These are phyloP conservation scores for Nanorana parkeri DNA, from an alignment of 2,113 vertebrate species.

Conservation along the genomic window DNA sequence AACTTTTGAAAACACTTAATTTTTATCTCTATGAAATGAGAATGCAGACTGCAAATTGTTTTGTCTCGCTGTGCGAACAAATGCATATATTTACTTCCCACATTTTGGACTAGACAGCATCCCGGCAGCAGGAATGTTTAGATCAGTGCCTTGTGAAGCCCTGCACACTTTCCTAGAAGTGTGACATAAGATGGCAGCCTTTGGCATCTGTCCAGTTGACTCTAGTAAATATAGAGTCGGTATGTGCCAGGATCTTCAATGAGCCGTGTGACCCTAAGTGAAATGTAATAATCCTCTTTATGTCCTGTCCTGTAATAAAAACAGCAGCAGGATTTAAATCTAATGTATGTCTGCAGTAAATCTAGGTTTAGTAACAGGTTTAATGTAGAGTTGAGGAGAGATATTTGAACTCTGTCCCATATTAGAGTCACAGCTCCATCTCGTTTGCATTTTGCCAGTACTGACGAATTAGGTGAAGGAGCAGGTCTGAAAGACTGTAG, in stretches of 20 bases:
- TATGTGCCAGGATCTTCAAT: background rate
- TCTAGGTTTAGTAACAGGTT: no score
- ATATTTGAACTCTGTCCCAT: no score
- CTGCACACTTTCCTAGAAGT: background rate
- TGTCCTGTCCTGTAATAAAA: no score
- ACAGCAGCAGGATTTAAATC: no score
- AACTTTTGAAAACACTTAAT: background rate
- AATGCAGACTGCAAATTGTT: background rate
- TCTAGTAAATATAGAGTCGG: background rate
- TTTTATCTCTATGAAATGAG: background rate
- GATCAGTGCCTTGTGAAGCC: constrained; percentile 1
- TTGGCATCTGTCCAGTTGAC: background rate
- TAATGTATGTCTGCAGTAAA: no score
- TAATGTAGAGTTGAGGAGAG: no score
- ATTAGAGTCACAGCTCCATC: no score
- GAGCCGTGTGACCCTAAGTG: background rate
- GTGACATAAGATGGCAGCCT: background rate
- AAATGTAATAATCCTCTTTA: background rate
- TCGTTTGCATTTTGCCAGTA: no score
- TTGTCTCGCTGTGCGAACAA: background rate
- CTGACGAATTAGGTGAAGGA: no score
- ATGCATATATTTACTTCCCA: background rate
- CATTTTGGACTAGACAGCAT: background rate
- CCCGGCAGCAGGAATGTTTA: background rate
- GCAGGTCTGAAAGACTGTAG: no score